phyloP scores from a whole-genome alignment of 1,140 invertebrate genomes.

The Pseudomyrmex flavicornis region DNA sequence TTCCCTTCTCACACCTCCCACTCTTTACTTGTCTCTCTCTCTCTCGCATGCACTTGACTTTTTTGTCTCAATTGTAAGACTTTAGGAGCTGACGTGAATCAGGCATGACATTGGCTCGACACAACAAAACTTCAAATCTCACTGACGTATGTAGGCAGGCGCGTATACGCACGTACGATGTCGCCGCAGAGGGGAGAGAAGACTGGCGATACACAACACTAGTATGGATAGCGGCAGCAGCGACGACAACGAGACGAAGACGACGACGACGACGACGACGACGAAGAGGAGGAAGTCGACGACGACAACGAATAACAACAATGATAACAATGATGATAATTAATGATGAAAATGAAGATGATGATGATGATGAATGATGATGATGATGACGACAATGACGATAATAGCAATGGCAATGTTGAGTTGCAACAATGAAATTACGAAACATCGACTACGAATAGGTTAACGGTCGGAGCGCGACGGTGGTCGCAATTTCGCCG shows the following conservation, averaged over 20 bases:
- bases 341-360: slow-evolving; percentile 48
- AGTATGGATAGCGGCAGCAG: slow-evolving; percentile 36
- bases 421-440: too few relatives aligned
- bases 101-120: slow-evolving; percentile 76
- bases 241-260: background rate
- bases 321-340: slow-evolving; percentile 22
- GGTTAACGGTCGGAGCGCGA: slow-evolving; percentile 63
- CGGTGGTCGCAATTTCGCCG: slow-evolving; percentile 17
- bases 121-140: slow-evolving; percentile 77
- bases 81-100: slow-evolving; percentile 73
- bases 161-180: slow-evolving; percentile 1
- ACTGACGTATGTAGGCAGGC: slow-evolving; percentile 46
- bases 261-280: slow-evolving; percentile 33
- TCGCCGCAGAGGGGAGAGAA: slow-evolving; percentile 21
- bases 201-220: slow-evolving; percentile 66
- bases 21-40: slow-evolving; percentile 4
- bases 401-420: slow-evolving; percentile 26
- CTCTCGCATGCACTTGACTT: slow-evolving; percentile 14
- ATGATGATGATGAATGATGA: slow-evolving; percentile 19
- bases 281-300: slow-evolving; percentile 17
- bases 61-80: slow-evolving; percentile 48
- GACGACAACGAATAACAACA: background rate
- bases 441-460: slow-evolving; percentile 57
- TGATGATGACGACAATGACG: slow-evolving; percentile 22
- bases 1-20: slow-evolving; percentile 4